Evolutionary conservation across 2,113 vertebrate species (phyloP).

Genomic region (Hyla sarda): DNA sequence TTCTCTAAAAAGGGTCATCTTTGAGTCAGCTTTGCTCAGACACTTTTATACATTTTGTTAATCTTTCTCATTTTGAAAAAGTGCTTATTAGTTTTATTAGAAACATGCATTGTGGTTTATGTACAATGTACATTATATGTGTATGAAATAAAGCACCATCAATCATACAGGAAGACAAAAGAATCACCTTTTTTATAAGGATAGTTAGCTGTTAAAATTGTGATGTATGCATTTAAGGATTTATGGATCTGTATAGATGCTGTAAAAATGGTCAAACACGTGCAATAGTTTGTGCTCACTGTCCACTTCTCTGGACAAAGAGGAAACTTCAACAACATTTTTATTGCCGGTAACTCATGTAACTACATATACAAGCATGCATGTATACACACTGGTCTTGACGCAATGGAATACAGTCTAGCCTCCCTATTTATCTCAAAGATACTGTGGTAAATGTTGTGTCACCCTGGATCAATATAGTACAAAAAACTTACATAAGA

Average conservation of each 20-base stretch:
- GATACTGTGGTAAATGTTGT: no score
- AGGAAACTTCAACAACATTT: neutral
- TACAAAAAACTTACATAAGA: no score
- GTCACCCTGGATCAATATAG: no score
- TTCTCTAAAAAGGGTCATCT: conserved; percentile 59
- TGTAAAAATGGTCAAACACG: neutral
- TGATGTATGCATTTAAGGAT: neutral
- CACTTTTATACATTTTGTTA: conserved; percentile 57
- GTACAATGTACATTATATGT: conserved; percentile 2
- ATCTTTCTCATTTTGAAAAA: conserved; percentile 47
- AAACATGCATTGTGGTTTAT: neutral
- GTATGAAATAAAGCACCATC: neutral
- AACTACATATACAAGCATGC: no score
- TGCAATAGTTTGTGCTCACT: neutral
- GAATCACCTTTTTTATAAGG: neutral
- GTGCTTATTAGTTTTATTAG: conserved; percentile 6
- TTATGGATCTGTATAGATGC: neutral
- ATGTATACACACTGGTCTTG: no score
- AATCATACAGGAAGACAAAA: neutral
- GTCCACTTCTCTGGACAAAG: neutral
- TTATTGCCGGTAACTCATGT: no score
- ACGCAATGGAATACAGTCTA: no score
- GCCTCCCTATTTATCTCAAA: no score
- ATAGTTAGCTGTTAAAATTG: neutral
- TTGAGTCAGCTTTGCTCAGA: conserved; percentile 49